Conservation (phyloP, 2,888 invertebrate genomes). For the Argyresthia albistria region DNA sequence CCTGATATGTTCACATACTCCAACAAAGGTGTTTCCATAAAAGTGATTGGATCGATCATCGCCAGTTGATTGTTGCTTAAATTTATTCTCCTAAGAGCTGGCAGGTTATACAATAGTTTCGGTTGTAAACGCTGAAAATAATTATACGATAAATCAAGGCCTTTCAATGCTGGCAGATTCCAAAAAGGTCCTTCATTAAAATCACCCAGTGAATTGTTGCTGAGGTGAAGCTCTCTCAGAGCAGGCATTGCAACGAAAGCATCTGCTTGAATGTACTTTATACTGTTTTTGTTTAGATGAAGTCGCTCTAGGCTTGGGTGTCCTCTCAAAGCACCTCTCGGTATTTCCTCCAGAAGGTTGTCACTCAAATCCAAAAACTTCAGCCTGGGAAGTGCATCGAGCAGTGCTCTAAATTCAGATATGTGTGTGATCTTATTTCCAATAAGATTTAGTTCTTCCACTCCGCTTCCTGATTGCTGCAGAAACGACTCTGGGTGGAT, state of each 20-base stretch:
- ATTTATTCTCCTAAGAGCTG: slow-evolving; percentile 82
- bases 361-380: slow-evolving; percentile 85
- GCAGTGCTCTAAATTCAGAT: slow-evolving; percentile 79
- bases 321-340: slow-evolving; percentile 83
- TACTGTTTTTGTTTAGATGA: slow-evolving; percentile 84
- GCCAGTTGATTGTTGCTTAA: slow-evolving; percentile 81
- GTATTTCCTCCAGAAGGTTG: slow-evolving; percentile 83
- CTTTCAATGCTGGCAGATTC: slow-evolving; percentile 88
- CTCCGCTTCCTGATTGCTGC: slow-evolving; percentile 79
- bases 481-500: slow-evolving; percentile 88
- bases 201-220: slow-evolving; percentile 86
- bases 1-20: slow-evolving; percentile 86
- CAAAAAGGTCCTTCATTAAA: slow-evolving; percentile 83
- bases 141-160: slow-evolving; percentile 85
- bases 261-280: slow-evolving; percentile 82
- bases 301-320: slow-evolving; percentile 86
- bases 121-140: slow-evolving; percentile 80
- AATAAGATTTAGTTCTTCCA: slow-evolving; percentile 84
- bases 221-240: slow-evolving; percentile 83
- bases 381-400: slow-evolving; percentile 84
- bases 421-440: slow-evolving; percentile 84
- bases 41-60: slow-evolving; percentile 80
- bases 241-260: slow-evolving; percentile 89
- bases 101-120: slow-evolving; percentile 80
- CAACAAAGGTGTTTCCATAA: slow-evolving; percentile 78